Percentiles rank a stretch among this genome's conserved stretches.
Evolutionary conservation across 2,888 invertebrate species (phyloP).

Genomic region (Limnephilus marmoratus): DNA sequence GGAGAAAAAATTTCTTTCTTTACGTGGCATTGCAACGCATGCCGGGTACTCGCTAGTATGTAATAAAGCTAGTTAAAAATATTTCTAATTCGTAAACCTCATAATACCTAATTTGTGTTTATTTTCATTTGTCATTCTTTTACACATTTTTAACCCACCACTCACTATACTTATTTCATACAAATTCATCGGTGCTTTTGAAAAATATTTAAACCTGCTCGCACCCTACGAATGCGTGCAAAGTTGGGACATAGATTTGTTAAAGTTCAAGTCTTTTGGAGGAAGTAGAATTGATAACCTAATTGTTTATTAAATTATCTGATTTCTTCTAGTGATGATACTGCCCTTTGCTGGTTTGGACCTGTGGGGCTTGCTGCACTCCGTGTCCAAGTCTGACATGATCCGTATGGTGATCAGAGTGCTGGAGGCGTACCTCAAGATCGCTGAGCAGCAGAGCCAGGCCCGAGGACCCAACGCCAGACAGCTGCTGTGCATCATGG

Average conservation of each 20-base stretch:
- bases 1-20: too few species aligned
- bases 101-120: too few species aligned
- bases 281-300: background rate
- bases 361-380: conserved; percentile 87
- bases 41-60: too few species aligned
- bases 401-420: conserved; percentile 82
- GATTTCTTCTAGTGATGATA: conserved; percentile 80
- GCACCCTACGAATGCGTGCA: too few species aligned
- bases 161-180: background rate
- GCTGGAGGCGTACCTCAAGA: conserved; percentile 81
- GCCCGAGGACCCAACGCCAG: conserved; percentile 81
- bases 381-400: conserved; percentile 84
- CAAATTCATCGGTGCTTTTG: background rate
- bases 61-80: background rate
- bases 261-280: too few species aligned
- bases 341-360: conserved; percentile 90
- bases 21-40: too few species aligned
- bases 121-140: background rate
- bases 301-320: conserved; percentile 16
- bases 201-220: background rate
- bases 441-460: conserved; percentile 79
- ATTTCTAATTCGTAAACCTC: too few species aligned
- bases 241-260: background rate
- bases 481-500: conserved; percentile 84
- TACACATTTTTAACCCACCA: background rate